Conservation (phyloP, 1,140 invertebrate species). For the Bombus breviceps region DNA sequence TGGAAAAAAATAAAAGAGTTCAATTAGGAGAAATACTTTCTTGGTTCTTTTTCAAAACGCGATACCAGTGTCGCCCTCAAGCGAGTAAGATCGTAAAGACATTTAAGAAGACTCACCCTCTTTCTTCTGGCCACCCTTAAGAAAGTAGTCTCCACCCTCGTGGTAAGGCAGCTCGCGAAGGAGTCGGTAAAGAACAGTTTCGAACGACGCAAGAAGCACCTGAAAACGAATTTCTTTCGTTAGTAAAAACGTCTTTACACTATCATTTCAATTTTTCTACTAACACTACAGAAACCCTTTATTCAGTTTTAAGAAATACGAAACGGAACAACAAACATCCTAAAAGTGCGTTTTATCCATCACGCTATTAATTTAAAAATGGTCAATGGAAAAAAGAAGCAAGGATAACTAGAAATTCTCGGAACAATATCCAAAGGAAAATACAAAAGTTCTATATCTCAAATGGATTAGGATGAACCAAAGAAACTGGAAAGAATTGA, state of each 20-base stretch:
- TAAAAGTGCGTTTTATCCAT: background rate
- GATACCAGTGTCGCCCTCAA: conserved; percentile 80
- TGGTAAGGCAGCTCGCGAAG: conserved; percentile 78
- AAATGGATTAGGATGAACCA: background rate
- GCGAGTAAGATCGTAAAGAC: conserved; percentile 75
- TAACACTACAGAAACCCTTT: background rate
- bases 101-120: conserved; percentile 80
- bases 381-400: background rate
- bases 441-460: background rate
- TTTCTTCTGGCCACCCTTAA: conserved; percentile 77
- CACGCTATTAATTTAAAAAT: background rate
- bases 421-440: background rate
- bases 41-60: conserved; percentile 57
- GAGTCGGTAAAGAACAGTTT: conserved; percentile 72
- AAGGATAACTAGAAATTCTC: too few species aligned
- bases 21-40: background rate
- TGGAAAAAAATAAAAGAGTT: background rate
- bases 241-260: background rate
- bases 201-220: background rate
- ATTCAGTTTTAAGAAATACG: background rate
- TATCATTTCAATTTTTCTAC: background rate
- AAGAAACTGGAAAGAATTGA: conserved; percentile 43
- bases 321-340: background rate
- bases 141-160: conserved; percentile 74
- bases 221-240: background rate